phyloP scores from a whole-genome alignment of 2,797 vertebrate species.

The Halcyon smyrnensis region DNA sequence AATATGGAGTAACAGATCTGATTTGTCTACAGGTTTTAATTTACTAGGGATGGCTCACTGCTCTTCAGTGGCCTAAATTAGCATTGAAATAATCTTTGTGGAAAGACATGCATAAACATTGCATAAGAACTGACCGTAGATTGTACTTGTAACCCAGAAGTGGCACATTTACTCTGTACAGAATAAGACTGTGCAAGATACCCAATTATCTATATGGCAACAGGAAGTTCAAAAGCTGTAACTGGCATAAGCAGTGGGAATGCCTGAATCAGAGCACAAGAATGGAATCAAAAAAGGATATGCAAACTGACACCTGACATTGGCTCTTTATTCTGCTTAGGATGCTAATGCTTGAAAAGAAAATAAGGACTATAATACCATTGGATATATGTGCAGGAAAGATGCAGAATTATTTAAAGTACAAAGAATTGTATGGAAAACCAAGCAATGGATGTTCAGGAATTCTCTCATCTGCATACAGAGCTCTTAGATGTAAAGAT shows the following conservation, averaged over 20 bases:
- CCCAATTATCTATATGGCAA: neutral
- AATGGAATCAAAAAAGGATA: neutral
- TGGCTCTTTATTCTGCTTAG: neutral
- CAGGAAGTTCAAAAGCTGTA: constrained; percentile 30
- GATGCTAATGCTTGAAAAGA: constrained; percentile 1
- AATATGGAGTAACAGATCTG: neutral
- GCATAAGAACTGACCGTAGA: neutral
- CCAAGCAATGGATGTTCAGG: neutral
- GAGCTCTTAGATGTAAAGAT: neutral
- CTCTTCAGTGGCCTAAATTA: neutral
- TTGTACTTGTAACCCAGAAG: neutral
- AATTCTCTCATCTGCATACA: neutral
- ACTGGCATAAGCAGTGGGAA: constrained; percentile 38
- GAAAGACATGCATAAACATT: neutral
- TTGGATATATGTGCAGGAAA: rapidly evolving
- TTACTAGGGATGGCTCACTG: neutral
- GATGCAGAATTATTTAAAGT: neutral
- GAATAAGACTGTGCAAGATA: neutral
- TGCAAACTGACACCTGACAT: constrained; percentile 12
- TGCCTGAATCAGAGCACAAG: constrained; percentile 4
- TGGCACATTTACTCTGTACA: neutral
- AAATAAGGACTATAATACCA: neutral
- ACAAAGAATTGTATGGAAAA: neutral
- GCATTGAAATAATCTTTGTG: constrained; percentile 11
- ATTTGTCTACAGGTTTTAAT: constrained; percentile 22